A percentile compares a stretch with the other conserved stretches of the same genome.
Conservation (phyloP, 2,113 vertebrate species). For the Redunca redunca region DNA sequence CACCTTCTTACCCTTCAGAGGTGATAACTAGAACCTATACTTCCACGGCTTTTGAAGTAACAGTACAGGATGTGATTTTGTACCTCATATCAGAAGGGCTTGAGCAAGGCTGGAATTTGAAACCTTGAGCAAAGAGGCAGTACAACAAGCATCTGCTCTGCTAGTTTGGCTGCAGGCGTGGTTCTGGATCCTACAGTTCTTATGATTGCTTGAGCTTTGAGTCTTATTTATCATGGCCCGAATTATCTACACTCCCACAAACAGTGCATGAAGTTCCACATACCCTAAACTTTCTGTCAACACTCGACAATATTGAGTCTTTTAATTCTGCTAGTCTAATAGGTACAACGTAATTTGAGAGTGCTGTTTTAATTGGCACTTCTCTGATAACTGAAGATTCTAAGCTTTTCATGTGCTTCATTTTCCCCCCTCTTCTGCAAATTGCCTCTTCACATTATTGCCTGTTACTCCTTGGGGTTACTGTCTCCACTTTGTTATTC, state of each 20-base stretch:
- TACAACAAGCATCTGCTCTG: not conserved
- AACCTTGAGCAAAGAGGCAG: not conserved
- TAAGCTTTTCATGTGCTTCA: not conserved
- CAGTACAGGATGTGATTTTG: not conserved
- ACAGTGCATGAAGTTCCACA: not conserved
- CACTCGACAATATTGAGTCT: not conserved
- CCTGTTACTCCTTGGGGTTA: not conserved
- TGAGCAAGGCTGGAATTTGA: not conserved
- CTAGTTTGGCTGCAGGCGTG: not conserved
- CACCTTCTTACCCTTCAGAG: not conserved
- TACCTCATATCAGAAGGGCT: not conserved
- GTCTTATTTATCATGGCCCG: not conserved
- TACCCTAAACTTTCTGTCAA: no score
- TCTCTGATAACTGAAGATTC: not conserved
- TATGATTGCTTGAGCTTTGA: not conserved
- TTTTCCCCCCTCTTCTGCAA: not conserved
- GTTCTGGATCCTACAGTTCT: not conserved
- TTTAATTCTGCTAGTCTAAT: not conserved
- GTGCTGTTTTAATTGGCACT: not conserved
- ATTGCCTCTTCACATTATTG: conserved; percentile 6
- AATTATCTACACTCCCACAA: not conserved
- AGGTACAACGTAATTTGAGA: not conserved
- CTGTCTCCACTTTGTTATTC: not conserved
- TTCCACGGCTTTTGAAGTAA: not conserved
- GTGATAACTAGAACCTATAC: not conserved